Percentiles rank a stretch among this genome's conserved stretches.
phyloP scores from a whole-genome alignment of 2,113 vertebrate species.

The Arenaria interpres region DNA sequence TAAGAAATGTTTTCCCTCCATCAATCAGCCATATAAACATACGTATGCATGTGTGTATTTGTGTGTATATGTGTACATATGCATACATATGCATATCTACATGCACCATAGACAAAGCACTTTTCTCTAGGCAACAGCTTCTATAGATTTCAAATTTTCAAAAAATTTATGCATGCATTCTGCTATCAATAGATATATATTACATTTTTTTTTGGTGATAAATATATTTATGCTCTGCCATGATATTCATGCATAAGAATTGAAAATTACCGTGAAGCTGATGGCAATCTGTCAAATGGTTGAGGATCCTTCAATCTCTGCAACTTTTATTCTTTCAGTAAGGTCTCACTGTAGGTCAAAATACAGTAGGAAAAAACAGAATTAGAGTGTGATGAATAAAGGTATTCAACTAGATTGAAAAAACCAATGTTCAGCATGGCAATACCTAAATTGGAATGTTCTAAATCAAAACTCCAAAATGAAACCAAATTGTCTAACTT shows the following conservation, averaged over 20 bases:
- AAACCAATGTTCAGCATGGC: not conserved
- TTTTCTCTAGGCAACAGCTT: slow-evolving; percentile 35
- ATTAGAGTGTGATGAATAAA: slow-evolving; percentile 34
- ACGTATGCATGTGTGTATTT: not conserved
- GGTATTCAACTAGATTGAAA: slow-evolving; percentile 13
- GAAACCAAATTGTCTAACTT: slow-evolving; percentile 52
- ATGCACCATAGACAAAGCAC: not conserved
- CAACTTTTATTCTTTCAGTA: not conserved
- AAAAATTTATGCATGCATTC: not conserved
- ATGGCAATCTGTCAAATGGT: slow-evolving; percentile 38
- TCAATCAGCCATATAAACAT: not conserved
- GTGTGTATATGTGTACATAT: not conserved
- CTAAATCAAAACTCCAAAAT: slow-evolving; percentile 43
- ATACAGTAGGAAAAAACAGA: slow-evolving; percentile 22
- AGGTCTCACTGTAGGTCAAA: slow-evolving; percentile 49
- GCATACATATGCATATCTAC: not conserved
- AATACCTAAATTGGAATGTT: slow-evolving; percentile 18
- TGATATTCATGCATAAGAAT: slow-evolving; percentile 67
- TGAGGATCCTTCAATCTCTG: slow-evolving; percentile 34
- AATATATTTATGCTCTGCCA: slow-evolving; percentile 66
- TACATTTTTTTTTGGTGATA: slow-evolving; percentile 51
- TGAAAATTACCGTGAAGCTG: slow-evolving; percentile 65
- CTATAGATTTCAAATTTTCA: slow-evolving; percentile 16
- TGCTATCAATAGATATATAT: slow-evolving; percentile 50
- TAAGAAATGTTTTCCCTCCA: slow-evolving; percentile 31